phyloP scores from a whole-genome alignment of 1,140 invertebrate genomes.

The Zaprionus kolodkinae region DNA sequence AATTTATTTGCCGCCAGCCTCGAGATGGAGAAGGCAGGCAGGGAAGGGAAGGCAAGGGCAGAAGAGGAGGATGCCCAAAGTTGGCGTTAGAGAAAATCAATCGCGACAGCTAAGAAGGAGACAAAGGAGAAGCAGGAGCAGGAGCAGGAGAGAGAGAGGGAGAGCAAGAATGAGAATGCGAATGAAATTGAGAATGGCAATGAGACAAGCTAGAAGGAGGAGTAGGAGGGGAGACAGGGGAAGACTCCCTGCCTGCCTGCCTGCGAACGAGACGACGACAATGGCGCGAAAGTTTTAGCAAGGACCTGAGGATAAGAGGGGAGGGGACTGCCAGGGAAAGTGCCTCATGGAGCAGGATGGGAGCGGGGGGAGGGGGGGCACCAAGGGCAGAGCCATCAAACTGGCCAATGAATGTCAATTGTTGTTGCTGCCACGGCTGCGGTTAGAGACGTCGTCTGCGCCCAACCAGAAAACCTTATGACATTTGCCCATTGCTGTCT shows the following conservation, averaged over 20 bases:
- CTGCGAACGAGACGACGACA: constrained; percentile 29
- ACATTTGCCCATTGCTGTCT: constrained; percentile 3
- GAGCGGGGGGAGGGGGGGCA: not conserved
- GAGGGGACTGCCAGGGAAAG: not conserved
- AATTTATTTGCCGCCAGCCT: constrained; percentile 79
- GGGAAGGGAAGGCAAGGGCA: not conserved
- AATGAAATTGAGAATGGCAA: constrained; percentile 21
- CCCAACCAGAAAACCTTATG: constrained; percentile 37
- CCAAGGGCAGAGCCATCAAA: constrained; percentile 58
- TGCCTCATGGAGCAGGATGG: no score
- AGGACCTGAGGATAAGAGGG: no score
- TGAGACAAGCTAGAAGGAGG: constrained; percentile 18
- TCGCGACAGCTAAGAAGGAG: constrained; percentile 64
- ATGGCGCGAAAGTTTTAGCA: constrained; percentile 29
- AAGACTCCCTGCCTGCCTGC: not conserved
- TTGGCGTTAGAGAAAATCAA: constrained; percentile 75
- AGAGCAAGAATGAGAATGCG: constrained; percentile 41
- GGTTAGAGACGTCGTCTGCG: constrained; percentile 45
- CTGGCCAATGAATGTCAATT: constrained; percentile 81
- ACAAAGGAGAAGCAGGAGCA: not conserved
- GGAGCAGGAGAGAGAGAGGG: not conserved
- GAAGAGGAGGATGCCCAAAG: constrained; percentile 22
- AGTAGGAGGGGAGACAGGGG: constrained; percentile 4
- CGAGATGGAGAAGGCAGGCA: constrained; percentile 18
- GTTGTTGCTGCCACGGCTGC: constrained; percentile 44